Base-by-base conservation (phyloP, 2,797 vertebrate genomes). In the Odontamblyopus lacepedii region DNA sequence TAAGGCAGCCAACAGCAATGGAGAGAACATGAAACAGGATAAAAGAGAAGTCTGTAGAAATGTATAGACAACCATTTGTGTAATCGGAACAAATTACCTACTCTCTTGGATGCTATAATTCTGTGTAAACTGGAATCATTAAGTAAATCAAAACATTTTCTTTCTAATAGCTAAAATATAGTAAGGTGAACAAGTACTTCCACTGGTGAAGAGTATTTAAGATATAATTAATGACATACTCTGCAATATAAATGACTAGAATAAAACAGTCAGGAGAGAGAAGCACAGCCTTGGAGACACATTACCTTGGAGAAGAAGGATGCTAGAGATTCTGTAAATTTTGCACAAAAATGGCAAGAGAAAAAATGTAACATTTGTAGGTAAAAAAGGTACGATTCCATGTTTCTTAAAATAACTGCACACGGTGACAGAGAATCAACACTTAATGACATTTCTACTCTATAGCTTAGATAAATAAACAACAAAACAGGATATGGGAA, bases 301-400 rank as follows among this genome's bases (percentile, higher is more conserved):
- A 95, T 99, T 99, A 99, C 97, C 97, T 99, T 98, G 95, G 96
- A 95, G 95, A 95, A 94, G 96, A 96, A 97, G 95, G 97, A 94
- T 96, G 96, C 95, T 98, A 99, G 96, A 96, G 96, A 96, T 97
- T 99, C 97, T 99, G 97, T 94, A 98, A 98, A 98, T 98, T 96
- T 99, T 98, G 98, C 97, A 99, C 96, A 99, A 98, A 91, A 99
- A 99, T 88, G 96, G 97, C 97, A 98, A 96, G 96, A 98, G 97
- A 98, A 96, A 96, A 96, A 97, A 96, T 97, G 96, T 98, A 97
- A 96, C 95, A 97, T 95, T 96, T 97, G 92, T 96, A 95, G 94
- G 94, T 95, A 95, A 96, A 95, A 44, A 92, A 95, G 95, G 90
- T 90, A 91, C 63, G 93, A 96, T 93, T 96, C 95, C 94, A 97